Base-by-base conservation (phyloP, 2,888 invertebrate genomes). In the Thumatha senex region DNA sequence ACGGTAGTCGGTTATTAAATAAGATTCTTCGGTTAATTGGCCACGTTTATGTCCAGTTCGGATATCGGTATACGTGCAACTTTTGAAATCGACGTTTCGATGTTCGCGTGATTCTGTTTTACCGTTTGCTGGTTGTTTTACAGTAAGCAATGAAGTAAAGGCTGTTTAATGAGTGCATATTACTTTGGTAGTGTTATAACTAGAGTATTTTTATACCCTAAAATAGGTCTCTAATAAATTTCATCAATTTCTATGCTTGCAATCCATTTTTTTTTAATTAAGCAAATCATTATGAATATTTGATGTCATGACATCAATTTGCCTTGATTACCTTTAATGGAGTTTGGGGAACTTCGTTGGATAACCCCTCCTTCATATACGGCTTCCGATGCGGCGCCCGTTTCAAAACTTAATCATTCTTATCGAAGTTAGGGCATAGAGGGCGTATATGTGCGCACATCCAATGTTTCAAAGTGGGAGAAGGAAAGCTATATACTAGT, bases 371-470 rank as follows among this genome's bases (percentile, higher is more conserved):
- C 80, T 79, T 75, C 71, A 74, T 7, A 8, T 31, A 72, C 74
- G 61, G 88, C 90, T 90, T 89, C 89, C 83, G 87, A 86, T 72
- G 76, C 78, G 78, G 66, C 83, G 78, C 82, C 78, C 82, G 84
- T 88, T 88, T 82, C 84, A 83, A 88, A 84, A 82, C 78, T 82
- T 79, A 80, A 85, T 84, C 82, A 82, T 77, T 81, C 78, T 83
- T 84, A 89, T 88, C 83, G 84, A 80, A 76, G 80, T 75, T 83
- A 80, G 78, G 78, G 78, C 78, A 88, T 83, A 85, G 85, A 83
- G 84, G 82, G 80, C 85, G 86, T 82, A 81, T 86, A 86, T 88
- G 87, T 85, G 79, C 79, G 86, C 84, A 84, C 89, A 89, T 87
- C 85, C 82, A 85, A 79, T 81, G 84, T 83, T 84, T 74, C 70